Evolutionary conservation across 2,797 vertebrate genomes (phyloP).

Genomic region (Microctenopoma lineatum): DNA sequence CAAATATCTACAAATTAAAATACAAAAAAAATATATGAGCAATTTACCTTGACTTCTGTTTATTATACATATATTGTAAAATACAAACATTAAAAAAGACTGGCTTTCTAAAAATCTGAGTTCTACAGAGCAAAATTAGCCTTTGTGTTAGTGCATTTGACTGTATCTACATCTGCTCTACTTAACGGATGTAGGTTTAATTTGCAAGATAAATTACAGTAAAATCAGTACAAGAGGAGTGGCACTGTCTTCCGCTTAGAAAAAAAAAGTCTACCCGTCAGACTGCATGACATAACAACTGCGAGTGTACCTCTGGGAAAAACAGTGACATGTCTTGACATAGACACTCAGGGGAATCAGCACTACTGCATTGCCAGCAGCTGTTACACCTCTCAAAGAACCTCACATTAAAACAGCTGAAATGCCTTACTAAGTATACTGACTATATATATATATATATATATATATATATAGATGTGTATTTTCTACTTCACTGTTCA

Average conservation of each 20-base stretch:
- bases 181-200: background rate
- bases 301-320: conserved; percentile 27
- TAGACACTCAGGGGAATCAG: conserved; percentile 26
- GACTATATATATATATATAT: too few relatives aligned
- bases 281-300: conserved; percentile 15
- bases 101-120: background rate
- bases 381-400: conserved; percentile 24
- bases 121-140: background rate
- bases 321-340: conserved; percentile 12
- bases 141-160: background rate
- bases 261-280: background rate
- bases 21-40: background rate
- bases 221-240: background rate
- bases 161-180: background rate
- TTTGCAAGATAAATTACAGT: background rate
- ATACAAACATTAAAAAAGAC: too few relatives aligned
- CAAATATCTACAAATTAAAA: too few relatives aligned
- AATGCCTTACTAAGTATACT: conserved; percentile 23
- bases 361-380: conserved; percentile 40
- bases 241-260: background rate
- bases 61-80: too few relatives aligned
- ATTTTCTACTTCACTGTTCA: conserved; percentile 33
- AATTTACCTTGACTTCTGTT: background rate
- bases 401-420: conserved; percentile 46
- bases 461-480: too few relatives aligned